These are phyloP conservation scores for Plusia festucae DNA, from an alignment of 2,888 invertebrate species.

Conservation along the genomic window DNA sequence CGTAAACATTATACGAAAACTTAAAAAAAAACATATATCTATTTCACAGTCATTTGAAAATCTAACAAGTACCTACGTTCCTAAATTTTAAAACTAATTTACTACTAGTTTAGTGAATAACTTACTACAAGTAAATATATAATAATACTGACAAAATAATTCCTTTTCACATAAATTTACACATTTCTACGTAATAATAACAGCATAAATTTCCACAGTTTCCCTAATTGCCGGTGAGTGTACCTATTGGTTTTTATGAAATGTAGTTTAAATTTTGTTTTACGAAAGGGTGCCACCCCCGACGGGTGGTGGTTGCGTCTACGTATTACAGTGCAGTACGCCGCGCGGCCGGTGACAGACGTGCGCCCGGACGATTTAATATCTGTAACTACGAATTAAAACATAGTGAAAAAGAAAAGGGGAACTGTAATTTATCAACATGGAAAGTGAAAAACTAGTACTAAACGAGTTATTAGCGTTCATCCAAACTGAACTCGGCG, in stretches of 20 bases:
- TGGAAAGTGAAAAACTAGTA: background rate
- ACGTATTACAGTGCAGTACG: background rate
- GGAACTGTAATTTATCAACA: background rate
- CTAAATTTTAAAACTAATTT: too few relatives aligned
- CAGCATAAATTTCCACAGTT: background rate
- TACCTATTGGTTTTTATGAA: background rate
- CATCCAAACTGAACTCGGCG: background rate
- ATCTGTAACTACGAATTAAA: background rate
- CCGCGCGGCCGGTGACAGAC: slow-evolving; percentile 2
- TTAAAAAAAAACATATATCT: too few relatives aligned
- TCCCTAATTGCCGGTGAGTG: background rate
- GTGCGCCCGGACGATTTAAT: background rate
- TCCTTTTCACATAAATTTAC: background rate
- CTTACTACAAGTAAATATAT: too few relatives aligned
- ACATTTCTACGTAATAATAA: background rate
- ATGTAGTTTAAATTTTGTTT: background rate
- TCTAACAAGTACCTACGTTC: too few relatives aligned
- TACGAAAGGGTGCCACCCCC: background rate
- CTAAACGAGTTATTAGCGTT: background rate
- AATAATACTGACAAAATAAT: background rate
- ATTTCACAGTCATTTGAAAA: too few relatives aligned
- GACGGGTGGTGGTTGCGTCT: background rate
- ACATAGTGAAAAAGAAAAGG: background rate
- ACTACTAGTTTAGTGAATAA: too few relatives aligned
- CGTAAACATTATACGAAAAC: too few relatives aligned